Base-by-base conservation (phyloP, 2,113 vertebrate genomes). In the Phylloscopus trochiloides region DNA sequence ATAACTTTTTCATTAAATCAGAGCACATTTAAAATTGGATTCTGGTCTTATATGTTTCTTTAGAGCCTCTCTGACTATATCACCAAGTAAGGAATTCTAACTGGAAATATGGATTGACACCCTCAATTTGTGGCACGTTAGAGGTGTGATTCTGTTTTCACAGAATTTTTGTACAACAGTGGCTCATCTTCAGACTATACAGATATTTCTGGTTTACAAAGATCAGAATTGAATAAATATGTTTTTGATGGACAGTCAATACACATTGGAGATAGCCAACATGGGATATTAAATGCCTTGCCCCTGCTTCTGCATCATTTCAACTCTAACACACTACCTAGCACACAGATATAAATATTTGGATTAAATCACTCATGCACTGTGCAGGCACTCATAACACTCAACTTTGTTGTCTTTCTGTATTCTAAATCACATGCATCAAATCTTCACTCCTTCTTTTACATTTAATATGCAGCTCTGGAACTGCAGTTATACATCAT, bases 401-500 rank as follows among this genome's bases (percentile, higher is more conserved):
- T 55, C 78, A 62, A 77, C 51, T 73, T 88, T 59, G 71, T 88
- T 80, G 88, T 92, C 90, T 83, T 74, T 71, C 82, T 63, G 34
- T 86, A 88, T 90, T 94, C 75, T 83, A 86, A 88, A 90, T 88
- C 85, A 90, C 78, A 83, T 86, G 71, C 58, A 95, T 90, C 94
- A 95, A 92, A 88, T 55, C 51, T 91, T 93, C 63, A 77, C 51
- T 93, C 58, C 66, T 84, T 86, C 76, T 80, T 76, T 66, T 67
- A 70, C 40, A 67, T 51, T 94, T 91, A 95, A 88, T 92, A 94
- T 94, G 75, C 92, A 88, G 81, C 88, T 92, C 74, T 92, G 84
- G 91, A 96, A 67, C 59, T 45, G 47, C 71, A 92, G 94, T 83
- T 96, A 92, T 96, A 96, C 75, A 93, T 95, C n/a, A 95, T 96